Evolutionary conservation across 2,797 vertebrate genomes (phyloP).

Genomic region (Pseudochaenichthys georgianus): DNA sequence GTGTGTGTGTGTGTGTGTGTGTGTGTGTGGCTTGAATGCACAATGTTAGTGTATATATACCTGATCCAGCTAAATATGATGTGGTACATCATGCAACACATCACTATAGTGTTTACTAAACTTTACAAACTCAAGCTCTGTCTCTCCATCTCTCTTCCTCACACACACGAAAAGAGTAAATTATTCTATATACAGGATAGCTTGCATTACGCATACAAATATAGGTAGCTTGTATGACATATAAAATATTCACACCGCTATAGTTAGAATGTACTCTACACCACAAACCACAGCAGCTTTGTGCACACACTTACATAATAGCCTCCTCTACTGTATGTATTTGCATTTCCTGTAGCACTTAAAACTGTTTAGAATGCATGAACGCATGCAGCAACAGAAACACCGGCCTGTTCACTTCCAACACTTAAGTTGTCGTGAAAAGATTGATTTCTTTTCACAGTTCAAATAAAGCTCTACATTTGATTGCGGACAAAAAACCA

Average conservation of each 20-base stretch:
- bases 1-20: no score
- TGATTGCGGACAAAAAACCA: neutral
- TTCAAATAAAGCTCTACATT: conserved; percentile 4
- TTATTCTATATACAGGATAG: neutral
- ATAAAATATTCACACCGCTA: conserved; percentile 1
- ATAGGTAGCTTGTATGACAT: neutral
- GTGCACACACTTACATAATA: conserved; percentile 34
- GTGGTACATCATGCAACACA: neutral
- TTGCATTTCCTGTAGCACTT: conserved; percentile 56
- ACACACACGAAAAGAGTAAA: neutral
- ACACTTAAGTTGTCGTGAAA: neutral
- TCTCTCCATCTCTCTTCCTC: neutral
- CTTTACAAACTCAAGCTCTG: neutral
- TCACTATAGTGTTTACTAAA: neutral
- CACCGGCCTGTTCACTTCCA: neutral
- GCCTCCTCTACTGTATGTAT: conserved; percentile 42
- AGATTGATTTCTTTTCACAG: neutral
- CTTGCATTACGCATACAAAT: neutral
- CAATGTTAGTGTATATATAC: neutral
- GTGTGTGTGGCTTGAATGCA: neutral
- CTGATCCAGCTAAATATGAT: conserved; percentile 6
- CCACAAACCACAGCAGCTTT: conserved; percentile 60
- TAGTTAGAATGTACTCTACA: conserved; percentile 25
- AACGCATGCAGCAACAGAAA: conserved; percentile 2
- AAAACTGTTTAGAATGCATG: neutral